These are phyloP conservation scores for Cloeon dipterum DNA, from an alignment of 2,888 invertebrate genomes.

Conservation along the genomic window DNA sequence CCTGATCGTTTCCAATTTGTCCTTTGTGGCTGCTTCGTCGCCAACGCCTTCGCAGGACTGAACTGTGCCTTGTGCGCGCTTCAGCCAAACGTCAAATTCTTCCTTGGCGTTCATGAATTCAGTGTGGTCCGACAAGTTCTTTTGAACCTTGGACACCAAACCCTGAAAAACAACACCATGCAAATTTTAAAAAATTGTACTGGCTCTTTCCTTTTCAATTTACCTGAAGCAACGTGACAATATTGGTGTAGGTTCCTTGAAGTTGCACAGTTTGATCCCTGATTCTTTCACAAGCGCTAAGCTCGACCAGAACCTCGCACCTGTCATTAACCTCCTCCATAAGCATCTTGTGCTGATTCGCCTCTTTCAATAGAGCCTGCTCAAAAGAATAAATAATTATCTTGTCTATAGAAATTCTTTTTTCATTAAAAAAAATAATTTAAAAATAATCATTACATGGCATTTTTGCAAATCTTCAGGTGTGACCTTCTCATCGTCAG, in stretches of 20 bases:
- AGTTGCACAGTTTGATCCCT: conserved; percentile 67
- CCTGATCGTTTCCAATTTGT: conserved; percentile 58
- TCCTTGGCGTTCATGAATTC: conserved; percentile 73
- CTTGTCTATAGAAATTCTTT: too few species aligned
- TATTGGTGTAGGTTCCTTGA: conserved; percentile 57
- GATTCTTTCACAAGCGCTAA: conserved; percentile 63
- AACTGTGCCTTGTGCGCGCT: conserved; percentile 55
- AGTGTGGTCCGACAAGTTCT: conserved; percentile 73
- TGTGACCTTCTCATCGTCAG: conserved; percentile 45
- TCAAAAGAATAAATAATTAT: conserved; percentile 9
- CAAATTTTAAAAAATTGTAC: conserved; percentile 4
- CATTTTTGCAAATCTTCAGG: conserved; percentile 56
- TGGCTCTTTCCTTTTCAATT: conserved; percentile 4
- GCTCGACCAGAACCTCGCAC: conserved; percentile 68
- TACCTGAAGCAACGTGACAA: conserved; percentile 57
- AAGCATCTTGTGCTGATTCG: conserved; percentile 46
- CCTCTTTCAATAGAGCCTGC: conserved; percentile 47
- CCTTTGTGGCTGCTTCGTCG: conserved; percentile 48
- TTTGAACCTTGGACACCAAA: conserved; percentile 65
- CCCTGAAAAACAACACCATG: too few species aligned
- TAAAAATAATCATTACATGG: conserved; percentile 14
- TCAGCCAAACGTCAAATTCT: conserved; percentile 64
- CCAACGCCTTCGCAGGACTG: conserved; percentile 65
- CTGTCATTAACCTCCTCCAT: conserved; percentile 69
- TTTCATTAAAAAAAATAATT: too few species aligned